phyloP scores from a whole-genome alignment of 2,797 vertebrate species.

The Mareca penelope region DNA sequence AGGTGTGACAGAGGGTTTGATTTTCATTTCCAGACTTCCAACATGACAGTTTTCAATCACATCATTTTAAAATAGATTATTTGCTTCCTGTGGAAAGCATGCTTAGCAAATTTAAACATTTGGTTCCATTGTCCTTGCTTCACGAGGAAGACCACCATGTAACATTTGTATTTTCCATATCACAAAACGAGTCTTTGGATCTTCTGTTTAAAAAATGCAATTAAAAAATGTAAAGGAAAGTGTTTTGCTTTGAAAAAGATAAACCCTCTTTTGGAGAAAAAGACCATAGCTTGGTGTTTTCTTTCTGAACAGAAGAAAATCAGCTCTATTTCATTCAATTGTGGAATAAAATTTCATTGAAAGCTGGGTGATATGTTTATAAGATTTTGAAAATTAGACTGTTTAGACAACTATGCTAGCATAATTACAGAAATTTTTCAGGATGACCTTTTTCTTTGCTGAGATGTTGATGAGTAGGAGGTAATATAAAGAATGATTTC shows the following conservation, averaged over 20 bases:
- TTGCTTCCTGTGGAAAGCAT: background rate
- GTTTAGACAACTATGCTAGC: background rate
- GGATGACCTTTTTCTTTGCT: background rate
- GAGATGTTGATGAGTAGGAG: background rate
- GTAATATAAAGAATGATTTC: background rate
- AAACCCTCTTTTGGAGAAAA: background rate
- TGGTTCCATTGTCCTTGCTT: background rate
- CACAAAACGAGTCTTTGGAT: background rate
- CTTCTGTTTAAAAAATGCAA: background rate
- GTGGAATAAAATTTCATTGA: background rate
- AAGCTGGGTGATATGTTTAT: background rate
- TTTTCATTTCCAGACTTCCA: background rate
- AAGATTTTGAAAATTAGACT: background rate
- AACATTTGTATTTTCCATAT: background rate
- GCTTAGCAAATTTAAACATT: background rate
- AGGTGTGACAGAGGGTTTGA: background rate
- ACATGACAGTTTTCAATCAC: background rate
- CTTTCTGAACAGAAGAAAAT: background rate
- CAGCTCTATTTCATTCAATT: background rate
- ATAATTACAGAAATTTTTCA: background rate
- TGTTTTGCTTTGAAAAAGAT: background rate
- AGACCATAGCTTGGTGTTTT: background rate
- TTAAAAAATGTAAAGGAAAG: background rate
- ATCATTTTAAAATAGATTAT: background rate
- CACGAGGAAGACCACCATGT: rapidly evolving